Base-by-base conservation (phyloP, 2,113 vertebrate species). In the Xenus cinereus region DNA sequence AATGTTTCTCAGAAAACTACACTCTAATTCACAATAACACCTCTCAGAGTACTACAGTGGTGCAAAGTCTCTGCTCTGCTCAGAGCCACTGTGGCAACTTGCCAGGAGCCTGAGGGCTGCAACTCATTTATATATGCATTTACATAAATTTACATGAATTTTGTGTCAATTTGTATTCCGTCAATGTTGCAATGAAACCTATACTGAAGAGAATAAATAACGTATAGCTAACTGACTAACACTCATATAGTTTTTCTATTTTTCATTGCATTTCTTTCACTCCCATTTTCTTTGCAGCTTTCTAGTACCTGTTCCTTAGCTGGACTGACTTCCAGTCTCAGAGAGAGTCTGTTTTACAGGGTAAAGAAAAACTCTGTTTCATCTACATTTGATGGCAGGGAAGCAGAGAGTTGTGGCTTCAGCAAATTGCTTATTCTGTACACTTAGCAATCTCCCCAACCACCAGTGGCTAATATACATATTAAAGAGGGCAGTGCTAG, bases 81-180 rank as follows among this genome's bases (percentile, higher is more conserved):
- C 66, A 89, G 90, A 97, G 91, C 74, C 91, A 89, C 71, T 21
- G 57, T 97, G 96, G 97, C 97, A 97, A 89, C 74, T 95, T 96
- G 97, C 96, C 97, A 97, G 94, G 62, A 97, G 94, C 95, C 96
- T 66, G 87, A 92, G 95, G 96, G 96, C 95, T 96, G 95, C 95
- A 95, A 71, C 96, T 96, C 91, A 95, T 97, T 96, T 97, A 92
- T 96, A 97, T 95, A 94, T 93, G 74, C 86, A 97, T 97, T 97
- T 96, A 96, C 96, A 97, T 97, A 97, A 97, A 97, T 97, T 97
- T 96, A 89, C 95, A 97, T 97, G 71, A 92, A 95, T 97, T 97
- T 89, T 84, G 57, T 20, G 53, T 95, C 94, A 73, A 97, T 97
- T 97, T 95, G 91, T 95, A 97, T 97, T 95, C 96, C 6, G 2